Evolutionary conservation across 53 echinoderm and acorn worm genomes (phyloP).

Genomic region (Crossaster papposus): DNA sequence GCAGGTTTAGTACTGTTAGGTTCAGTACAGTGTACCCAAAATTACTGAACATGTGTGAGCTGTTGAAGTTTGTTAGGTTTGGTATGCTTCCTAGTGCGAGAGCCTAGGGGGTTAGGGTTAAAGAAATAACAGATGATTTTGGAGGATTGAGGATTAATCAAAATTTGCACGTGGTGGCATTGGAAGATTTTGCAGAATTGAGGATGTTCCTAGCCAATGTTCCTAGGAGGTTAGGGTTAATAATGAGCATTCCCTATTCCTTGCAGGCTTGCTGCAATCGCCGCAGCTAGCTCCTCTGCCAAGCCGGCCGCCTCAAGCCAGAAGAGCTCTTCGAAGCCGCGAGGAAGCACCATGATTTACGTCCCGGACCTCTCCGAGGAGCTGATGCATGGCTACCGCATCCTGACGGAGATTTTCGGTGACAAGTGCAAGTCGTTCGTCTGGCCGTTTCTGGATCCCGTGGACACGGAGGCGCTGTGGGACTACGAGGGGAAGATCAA

Average conservation of each 20-base stretch:
- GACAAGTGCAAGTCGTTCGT: slow-evolving; percentile 75
- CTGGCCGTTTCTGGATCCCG: slow-evolving; percentile 82
- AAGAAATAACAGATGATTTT: too few relatives aligned
- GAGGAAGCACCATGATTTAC: slow-evolving; percentile 50
- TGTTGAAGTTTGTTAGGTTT: too few relatives aligned
- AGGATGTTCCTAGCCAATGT: too few relatives aligned
- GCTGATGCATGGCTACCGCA: slow-evolving; percentile 72
- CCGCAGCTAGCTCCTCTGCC: neutral
- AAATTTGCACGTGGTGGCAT: too few relatives aligned
- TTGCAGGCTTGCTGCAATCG: neutral
- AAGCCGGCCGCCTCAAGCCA: neutral
- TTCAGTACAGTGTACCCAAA: too few relatives aligned
- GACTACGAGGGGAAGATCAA: slow-evolving; percentile 78
- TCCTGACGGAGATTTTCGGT: slow-evolving; percentile 70
- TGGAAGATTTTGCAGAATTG: too few relatives aligned
- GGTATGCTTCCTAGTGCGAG: too few relatives aligned
- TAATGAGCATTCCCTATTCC: neutral
- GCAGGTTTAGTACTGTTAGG: too few relatives aligned
- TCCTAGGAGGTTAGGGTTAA: too few relatives aligned
- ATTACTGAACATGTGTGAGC: too few relatives aligned
- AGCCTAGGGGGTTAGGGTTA: too few relatives aligned
- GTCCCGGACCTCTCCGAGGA: slow-evolving; percentile 60
- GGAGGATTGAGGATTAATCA: too few relatives aligned
- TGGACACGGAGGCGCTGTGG: slow-evolving; percentile 69
- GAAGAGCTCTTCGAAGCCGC: slow-evolving; percentile 58